A percentile compares a stretch with the other conserved stretches of the same genome.
phyloP scores from a whole-genome alignment of 2,113 vertebrate genomes.

The Colaptes auratus region DNA sequence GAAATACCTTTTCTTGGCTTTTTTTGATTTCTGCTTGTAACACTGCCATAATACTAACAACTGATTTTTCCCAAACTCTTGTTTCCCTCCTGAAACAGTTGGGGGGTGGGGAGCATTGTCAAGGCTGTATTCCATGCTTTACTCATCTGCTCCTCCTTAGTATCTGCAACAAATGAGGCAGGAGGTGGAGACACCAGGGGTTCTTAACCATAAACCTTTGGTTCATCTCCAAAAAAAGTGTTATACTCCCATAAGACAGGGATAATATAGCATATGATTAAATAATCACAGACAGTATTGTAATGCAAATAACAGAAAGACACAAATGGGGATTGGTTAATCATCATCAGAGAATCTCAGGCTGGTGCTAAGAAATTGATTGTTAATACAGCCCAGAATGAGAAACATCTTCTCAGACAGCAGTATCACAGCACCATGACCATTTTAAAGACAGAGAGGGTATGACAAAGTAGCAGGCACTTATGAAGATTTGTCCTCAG shows the following conservation, averaged over 20 bases:
- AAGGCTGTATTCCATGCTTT: neutral
- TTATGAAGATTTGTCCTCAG: neutral
- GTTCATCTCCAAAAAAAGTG: neutral
- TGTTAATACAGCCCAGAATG: neutral
- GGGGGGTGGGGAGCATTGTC: neutral
- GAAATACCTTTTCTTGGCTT: neutral
- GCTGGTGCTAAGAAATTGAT: neutral
- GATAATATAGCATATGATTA: neutral
- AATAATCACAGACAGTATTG: conserved; percentile 41
- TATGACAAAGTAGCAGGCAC: neutral
- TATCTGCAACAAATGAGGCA: neutral
- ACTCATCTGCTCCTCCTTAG: neutral
- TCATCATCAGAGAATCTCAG: neutral
- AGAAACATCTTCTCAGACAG: neutral
- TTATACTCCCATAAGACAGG: neutral
- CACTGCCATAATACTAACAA: neutral
- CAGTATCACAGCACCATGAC: neutral
- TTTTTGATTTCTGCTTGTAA: neutral
- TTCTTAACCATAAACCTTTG: neutral
- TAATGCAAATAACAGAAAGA: conserved; percentile 7
- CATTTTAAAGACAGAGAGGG: neutral
- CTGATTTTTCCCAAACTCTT: neutral
- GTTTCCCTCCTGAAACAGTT: neutral
- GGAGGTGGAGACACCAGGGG: neutral
- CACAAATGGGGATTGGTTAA: neutral